phyloP scores from a whole-genome alignment of 1,140 invertebrate species.

The Anadara kagoshimensis region DNA sequence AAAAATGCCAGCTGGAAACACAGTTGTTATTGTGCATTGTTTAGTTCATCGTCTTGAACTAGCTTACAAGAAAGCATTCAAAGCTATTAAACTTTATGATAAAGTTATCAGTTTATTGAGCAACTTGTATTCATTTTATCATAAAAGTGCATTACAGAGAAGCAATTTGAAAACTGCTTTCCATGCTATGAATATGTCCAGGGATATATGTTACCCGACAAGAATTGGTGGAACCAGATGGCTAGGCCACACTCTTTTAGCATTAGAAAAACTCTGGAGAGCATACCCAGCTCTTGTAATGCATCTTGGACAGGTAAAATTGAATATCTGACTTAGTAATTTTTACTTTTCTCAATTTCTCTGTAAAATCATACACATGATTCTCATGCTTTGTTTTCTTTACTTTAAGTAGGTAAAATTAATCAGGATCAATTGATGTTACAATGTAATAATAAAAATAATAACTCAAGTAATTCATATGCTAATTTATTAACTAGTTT shows the following conservation, averaged over 20 bases:
- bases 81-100: constrained; percentile 1
- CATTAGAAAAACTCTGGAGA: constrained; percentile 4
- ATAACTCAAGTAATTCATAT: too few relatives aligned
- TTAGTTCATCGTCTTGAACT: constrained; percentile 8
- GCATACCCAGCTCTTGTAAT: constrained; percentile 5
- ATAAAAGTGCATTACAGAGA: constrained; percentile 17
- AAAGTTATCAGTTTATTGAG: constrained; percentile 8
- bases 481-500: too few relatives aligned
- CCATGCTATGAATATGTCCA: background rate
- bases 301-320: constrained; percentile 12
- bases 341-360: too few relatives aligned
- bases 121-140: constrained; percentile 12
- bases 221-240: constrained; percentile 13
- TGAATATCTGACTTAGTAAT: too few relatives aligned
- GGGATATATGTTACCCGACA: too few relatives aligned
- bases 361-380: too few relatives aligned
- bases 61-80: constrained; percentile 20
- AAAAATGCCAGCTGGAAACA: background rate
- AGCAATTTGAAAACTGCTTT: constrained; percentile 7
- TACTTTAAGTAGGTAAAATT: too few relatives aligned
- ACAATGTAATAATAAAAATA: too few relatives aligned
- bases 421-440: too few relatives aligned
- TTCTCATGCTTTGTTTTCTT: too few relatives aligned
- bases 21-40: constrained; percentile 12
- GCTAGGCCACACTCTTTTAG: constrained; percentile 1